These are phyloP conservation scores for Charina bottae DNA, from an alignment of 2,113 vertebrate species.

Conservation along the genomic window DNA sequence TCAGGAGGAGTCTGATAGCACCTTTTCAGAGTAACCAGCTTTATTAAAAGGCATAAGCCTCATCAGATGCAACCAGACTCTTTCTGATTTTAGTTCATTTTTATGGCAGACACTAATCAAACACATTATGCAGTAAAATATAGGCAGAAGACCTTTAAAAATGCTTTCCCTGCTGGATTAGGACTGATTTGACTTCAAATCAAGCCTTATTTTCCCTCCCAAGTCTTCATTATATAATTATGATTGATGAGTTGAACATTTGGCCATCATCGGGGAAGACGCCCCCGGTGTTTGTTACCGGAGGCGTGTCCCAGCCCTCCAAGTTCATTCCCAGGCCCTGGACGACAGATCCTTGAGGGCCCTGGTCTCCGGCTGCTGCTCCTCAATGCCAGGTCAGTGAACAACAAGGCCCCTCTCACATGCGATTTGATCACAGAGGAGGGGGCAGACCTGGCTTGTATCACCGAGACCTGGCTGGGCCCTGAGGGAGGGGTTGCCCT, in stretches of 20 bases:
- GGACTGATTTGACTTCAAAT: constrained; percentile 6
- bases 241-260: background rate
- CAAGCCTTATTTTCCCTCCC: background rate
- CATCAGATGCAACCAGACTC: background rate
- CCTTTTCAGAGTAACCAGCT: background rate
- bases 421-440: too few relatives aligned
- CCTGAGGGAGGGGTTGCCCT: too few relatives aligned
- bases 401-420: too few relatives aligned
- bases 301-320: too few relatives aligned
- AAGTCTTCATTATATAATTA: fast-evolving
- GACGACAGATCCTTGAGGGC: too few relatives aligned
- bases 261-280: too few relatives aligned
- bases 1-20: background rate
- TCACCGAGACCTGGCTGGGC: too few relatives aligned
- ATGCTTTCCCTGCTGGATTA: background rate
- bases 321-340: too few relatives aligned
- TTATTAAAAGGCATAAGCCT: background rate
- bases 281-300: too few relatives aligned
- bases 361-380: too few relatives aligned
- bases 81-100: background rate
- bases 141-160: background rate
- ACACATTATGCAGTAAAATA: background rate
- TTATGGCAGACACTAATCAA: background rate
- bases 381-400: too few relatives aligned
- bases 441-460: too few relatives aligned